Conservation (phyloP, 2,888 invertebrate genomes). For the Xestia sexstrigata region DNA sequence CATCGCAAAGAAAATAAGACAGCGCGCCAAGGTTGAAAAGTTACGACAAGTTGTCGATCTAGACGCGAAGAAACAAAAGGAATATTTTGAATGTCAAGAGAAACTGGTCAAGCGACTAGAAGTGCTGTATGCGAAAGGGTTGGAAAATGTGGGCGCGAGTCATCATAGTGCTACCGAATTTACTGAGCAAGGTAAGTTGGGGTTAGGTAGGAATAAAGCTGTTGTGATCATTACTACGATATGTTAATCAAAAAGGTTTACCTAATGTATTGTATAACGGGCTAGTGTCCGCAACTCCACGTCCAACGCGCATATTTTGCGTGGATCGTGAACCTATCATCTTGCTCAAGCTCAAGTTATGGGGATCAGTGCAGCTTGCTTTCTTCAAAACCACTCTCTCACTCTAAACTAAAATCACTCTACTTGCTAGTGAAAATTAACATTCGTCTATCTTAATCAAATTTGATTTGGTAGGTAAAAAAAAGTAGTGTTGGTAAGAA, state of each 20-base stretch:
- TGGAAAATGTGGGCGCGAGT: slow-evolving; percentile 82
- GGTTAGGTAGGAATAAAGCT: too few relatives aligned
- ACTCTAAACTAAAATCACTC: too few relatives aligned
- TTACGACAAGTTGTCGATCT: slow-evolving; percentile 78
- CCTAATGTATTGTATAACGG: not conserved
- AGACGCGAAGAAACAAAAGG: slow-evolving; percentile 80
- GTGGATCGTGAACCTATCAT: not conserved
- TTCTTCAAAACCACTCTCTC: not conserved
- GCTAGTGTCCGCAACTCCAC: too few relatives aligned
- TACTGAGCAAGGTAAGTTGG: slow-evolving; percentile 71
- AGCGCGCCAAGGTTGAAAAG: slow-evolving; percentile 85
- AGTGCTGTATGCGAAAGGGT: slow-evolving; percentile 79
- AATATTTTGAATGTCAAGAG: slow-evolving; percentile 83
- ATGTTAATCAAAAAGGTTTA: not conserved
- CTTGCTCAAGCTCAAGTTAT: not conserved
- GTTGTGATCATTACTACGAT: not conserved
- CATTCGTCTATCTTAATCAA: not conserved
- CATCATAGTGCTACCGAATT: slow-evolving; percentile 80
- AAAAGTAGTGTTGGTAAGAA: not conserved
- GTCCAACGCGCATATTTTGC: too few relatives aligned
- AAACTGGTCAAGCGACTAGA: slow-evolving; percentile 83
- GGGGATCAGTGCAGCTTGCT: not conserved
- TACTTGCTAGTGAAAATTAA: not conserved
- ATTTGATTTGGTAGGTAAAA: not conserved
- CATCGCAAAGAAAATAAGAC: slow-evolving; percentile 86